Evolutionary conservation across 2,888 invertebrate species (phyloP).

Genomic region (Temnothorax ravouxi): DNA sequence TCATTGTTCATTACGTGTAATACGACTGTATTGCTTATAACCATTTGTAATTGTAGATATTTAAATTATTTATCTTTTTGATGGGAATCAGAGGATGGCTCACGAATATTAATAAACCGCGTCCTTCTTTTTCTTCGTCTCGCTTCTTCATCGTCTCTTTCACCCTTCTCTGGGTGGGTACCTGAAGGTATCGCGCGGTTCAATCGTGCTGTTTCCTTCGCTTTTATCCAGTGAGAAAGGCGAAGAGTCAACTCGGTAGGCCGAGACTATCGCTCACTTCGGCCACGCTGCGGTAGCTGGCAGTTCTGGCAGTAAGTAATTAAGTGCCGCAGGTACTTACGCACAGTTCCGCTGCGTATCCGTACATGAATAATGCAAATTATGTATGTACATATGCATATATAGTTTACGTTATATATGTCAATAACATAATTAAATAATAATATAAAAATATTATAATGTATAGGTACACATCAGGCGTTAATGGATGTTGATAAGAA

Average conservation of each 20-base stretch:
- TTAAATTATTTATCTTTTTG: slow-evolving; percentile 19
- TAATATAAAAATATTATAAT: background rate
- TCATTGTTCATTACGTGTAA: background rate
- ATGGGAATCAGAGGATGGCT: background rate
- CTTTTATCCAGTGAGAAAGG: slow-evolving; percentile 54
- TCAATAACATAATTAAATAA: background rate
- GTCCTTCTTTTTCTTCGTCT: slow-evolving; percentile 30
- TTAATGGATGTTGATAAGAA: slow-evolving; percentile 72
- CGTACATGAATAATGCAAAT: slow-evolving; percentile 74
- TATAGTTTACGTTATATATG: background rate
- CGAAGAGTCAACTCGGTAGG: slow-evolving; percentile 58
- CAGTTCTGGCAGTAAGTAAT: slow-evolving; percentile 82
- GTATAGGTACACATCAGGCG: slow-evolving; percentile 20
- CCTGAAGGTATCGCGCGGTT: slow-evolving; percentile 39
- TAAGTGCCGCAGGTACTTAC: slow-evolving; percentile 79
- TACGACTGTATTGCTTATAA: background rate
- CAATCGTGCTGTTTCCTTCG: slow-evolving; percentile 44
- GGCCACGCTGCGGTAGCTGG: slow-evolving; percentile 79
- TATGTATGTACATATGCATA: background rate
- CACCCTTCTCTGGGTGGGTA: slow-evolving; percentile 33
- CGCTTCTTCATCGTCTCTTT: slow-evolving; percentile 14
- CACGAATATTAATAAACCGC: slow-evolving; percentile 33
- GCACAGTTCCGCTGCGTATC: slow-evolving; percentile 72
- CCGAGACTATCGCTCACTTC: slow-evolving; percentile 78
- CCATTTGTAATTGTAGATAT: slow-evolving; percentile 19